Conservation (phyloP, 53 echinoderm and acorn worm genomes). For the Crossaster papposus region DNA sequence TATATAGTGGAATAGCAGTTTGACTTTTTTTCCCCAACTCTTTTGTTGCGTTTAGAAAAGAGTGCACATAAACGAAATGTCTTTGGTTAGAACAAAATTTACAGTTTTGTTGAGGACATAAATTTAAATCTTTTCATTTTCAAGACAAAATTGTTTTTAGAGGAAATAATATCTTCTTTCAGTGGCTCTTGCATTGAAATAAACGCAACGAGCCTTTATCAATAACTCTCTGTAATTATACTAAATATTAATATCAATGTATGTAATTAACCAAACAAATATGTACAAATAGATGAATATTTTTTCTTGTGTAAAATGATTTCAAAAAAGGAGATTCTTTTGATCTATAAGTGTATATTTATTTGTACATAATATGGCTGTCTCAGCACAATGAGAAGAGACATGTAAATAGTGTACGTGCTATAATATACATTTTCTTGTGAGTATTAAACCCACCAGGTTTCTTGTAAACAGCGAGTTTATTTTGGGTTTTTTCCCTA, state of each 20-base stretch:
- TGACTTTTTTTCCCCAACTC: too few species aligned
- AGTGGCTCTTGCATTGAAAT: background rate
- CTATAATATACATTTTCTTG: slow-evolving; percentile 1
- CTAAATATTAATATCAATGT: background rate
- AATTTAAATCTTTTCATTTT: too few species aligned
- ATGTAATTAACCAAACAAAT: slow-evolving; percentile 37
- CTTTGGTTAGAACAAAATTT: too few species aligned
- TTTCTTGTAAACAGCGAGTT: slow-evolving; percentile 6
- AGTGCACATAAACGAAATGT: too few species aligned
- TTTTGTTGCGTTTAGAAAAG: too few species aligned
- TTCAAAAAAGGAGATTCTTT: slow-evolving; percentile 1
- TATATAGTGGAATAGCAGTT: background rate
- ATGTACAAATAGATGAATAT: slow-evolving; percentile 65
- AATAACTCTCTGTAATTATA: background rate
- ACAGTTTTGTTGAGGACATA: too few species aligned
- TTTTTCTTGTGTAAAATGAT: slow-evolving; percentile 55
- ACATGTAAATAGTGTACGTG: slow-evolving; percentile 43
- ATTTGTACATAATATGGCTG: slow-evolving; percentile 43
- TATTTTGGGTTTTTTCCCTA: background rate
- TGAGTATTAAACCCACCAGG: slow-evolving; percentile 20
- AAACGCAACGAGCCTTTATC: background rate
- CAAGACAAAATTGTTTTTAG: background rate
- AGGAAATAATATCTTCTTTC: background rate
- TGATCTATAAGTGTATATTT: slow-evolving; percentile 55
- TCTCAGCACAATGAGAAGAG: slow-evolving; percentile 11